A percentile compares a stretch with the other conserved stretches of the same genome.
Evolutionary conservation across 2,113 vertebrate genomes (phyloP).

Genomic region (Conger conger): DNA sequence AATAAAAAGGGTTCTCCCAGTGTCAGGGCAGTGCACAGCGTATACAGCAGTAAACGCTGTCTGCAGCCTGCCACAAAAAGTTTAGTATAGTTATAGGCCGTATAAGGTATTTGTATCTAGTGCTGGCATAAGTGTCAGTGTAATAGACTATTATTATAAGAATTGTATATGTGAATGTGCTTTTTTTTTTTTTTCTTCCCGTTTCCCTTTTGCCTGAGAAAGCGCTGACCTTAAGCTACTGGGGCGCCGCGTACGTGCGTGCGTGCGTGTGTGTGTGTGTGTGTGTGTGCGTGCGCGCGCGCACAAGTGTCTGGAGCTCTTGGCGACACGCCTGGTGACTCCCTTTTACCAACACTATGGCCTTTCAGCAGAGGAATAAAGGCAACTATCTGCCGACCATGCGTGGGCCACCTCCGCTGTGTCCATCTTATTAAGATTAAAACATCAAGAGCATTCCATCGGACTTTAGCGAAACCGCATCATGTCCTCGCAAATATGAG

Average conservation of each 20-base stretch:
- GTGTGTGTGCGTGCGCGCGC: constrained; percentile 25
- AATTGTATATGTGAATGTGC: neutral
- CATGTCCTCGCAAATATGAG: neutral
- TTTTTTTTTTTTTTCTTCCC: constrained; percentile 6
- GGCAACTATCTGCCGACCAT: constrained; percentile 31
- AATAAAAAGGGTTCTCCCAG: no score
- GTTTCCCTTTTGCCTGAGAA: constrained; percentile 66
- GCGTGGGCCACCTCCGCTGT: constrained; percentile 36
- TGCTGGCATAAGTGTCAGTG: neutral
- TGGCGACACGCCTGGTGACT: constrained; percentile 57
- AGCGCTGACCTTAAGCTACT: constrained; percentile 66
- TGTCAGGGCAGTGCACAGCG: no score
- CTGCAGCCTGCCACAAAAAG: no score
- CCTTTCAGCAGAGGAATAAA: constrained; percentile 52
- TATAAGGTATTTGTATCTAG: neutral
- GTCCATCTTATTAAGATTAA: constrained; percentile 24
- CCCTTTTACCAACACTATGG: constrained; percentile 58
- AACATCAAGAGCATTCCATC: constrained; percentile 14
- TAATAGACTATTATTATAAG: constrained; percentile 7
- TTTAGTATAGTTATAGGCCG: no score
- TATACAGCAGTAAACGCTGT: no score
- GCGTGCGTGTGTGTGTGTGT: constrained; percentile 28
- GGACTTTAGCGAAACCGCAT: neutral
- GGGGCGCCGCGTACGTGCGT: constrained; percentile 38
- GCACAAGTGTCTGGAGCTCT: constrained; percentile 36